Base-by-base conservation (phyloP, 2,888 invertebrate species). In the Lumbricus terrestris region DNA sequence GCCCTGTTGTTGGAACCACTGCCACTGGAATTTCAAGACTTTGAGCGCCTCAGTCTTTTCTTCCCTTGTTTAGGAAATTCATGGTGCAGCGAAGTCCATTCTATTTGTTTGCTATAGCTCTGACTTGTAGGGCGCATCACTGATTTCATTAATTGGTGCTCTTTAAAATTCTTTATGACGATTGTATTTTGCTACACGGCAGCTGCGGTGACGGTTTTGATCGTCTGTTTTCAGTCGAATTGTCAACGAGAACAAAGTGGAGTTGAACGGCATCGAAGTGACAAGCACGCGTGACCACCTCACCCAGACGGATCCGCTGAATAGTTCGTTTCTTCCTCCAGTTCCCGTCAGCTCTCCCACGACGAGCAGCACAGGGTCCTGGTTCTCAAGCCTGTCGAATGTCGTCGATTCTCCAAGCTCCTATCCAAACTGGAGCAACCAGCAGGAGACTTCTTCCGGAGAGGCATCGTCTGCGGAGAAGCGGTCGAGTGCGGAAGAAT, bases 371-470 rank as follows among this genome's bases (percentile, higher is more conserved):
- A 69, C 90, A 34, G 34, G 83, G 29, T 90, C 90, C 15, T 90
- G 90, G 90, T 90, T 90, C 47, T 90, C 90, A 15, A 88, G 89
- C 33, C 89, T 90, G 15, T 82, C 82, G 35, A 88, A 88, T 40
- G 90, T 90, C 18, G 90, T 90, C 33, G 89, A 90, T 34, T 90
- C 90, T 11, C 89, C 90, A 15, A 54, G 89, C n/a, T 89, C 89
- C 20, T 90, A 90, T 88, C 90, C 90, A 33, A 89, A 85, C 88
- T 90, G 90, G 90, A 90, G 38, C 90, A 90, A n/a, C 88, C 90
- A 16, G 82, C 90, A 16, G 82, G 82, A 82, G 82, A 89, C 35
- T 33, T n/a, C 29, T 37, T 69, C 37, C n/a, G 82, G 38, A 47
- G 82, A 35, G 35, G 34, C 29, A 37, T 34, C 69, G 16, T n/a